Evolutionary conservation across 2,113 vertebrate genomes (phyloP).

Genomic region (Pontoporia blainvillei): DNA sequence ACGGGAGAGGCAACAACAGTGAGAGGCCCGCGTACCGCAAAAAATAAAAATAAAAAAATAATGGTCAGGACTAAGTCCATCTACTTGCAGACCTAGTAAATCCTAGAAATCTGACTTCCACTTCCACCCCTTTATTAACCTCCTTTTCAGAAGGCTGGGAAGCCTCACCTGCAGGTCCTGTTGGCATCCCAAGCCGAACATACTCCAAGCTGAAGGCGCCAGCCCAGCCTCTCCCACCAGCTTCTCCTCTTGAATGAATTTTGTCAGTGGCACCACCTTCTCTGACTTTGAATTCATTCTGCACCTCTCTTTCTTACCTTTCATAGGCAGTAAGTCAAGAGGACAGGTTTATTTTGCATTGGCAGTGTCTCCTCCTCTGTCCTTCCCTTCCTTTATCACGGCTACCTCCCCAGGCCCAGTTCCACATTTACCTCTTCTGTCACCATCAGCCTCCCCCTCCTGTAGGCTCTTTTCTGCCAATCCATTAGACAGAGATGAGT

Average conservation of each 20-base stretch:
- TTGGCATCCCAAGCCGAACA: neutral
- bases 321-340: neutral
- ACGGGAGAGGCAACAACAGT: too few relatives aligned
- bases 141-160: neutral
- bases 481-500: neutral
- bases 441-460: neutral
- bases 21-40: too few relatives aligned
- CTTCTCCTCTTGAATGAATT: neutral
- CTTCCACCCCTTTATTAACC: neutral
- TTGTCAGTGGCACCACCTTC: neutral
- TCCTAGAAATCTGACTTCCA: neutral
- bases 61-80: neutral
- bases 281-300: neutral
- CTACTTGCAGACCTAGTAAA: neutral
- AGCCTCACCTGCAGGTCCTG: neutral
- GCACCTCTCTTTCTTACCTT: neutral
- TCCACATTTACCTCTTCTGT: neutral
- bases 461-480: neutral
- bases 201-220: neutral
- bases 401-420: neutral
- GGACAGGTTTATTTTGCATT: neutral
- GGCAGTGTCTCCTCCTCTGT: neutral
- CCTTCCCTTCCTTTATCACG: neutral
- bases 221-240: neutral
- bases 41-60: neutral